Base-by-base conservation (phyloP, 2,113 vertebrate species). In the Corythaeola cristata region DNA sequence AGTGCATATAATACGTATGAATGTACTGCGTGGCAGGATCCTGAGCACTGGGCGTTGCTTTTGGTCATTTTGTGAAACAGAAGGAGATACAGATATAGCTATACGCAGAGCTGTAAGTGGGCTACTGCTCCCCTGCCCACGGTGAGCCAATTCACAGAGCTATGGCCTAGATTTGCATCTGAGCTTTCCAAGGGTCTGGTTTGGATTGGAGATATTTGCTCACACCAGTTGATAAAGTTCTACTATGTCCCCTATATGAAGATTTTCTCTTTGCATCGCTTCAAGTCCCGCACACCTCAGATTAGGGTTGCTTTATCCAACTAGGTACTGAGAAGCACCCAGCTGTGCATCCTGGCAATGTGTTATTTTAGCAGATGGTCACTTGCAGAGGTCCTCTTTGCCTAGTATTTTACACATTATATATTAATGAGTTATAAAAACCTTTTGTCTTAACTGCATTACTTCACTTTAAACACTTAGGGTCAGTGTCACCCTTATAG, bases 361-460 rank as follows among this genome's bases (percentile, higher is more conserved):
- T 22, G 20, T 82, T 76, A 27, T 79, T 85, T 79, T 33, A 83
- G 84, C 84, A 95, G 77, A 49, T 82, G 37, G 55, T 89, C 69
- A 33, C 18, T 88, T 62, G 72, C 89, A 92, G 89, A 89, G 58
- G 13, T 82, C 24, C 39, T 76, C 74, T 85, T 66, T 95, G 80
- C 80, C 49, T 89, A 6, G 84, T 67, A 76, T 89, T 94, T 72
- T 95, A 64, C 78, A 87, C 14, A 0, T 85, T 64, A 30, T 83
- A 19, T 78, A 81, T 87, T 67, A 72, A 75, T 45, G 64, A 2
- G 2, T 94, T 85, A 55, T 37, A 76, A 85, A 96, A 91, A 11
- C 71, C n/a, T 53, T 62, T 88, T 92, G 83, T 94, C 92, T 95
- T 93, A 89, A 88, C 37, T 73, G 87, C 67, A 72, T 94, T 69